Evolutionary conservation across 2,113 vertebrate species (phyloP).

Genomic region (Psittacula cyanocephala): DNA sequence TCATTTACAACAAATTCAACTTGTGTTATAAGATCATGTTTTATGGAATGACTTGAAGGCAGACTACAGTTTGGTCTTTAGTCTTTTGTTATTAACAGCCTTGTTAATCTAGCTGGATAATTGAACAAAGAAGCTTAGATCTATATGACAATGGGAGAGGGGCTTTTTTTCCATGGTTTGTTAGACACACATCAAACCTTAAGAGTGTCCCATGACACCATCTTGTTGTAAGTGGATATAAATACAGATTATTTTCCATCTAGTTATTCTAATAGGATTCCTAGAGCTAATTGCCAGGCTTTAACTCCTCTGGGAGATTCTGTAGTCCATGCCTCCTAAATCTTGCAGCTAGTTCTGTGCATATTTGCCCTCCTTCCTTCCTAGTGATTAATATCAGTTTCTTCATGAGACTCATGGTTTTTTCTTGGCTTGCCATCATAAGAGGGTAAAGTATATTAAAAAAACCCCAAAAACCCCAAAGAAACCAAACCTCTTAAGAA

Average conservation of each 20-base stretch:
- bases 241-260: background rate
- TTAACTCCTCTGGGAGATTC: background rate
- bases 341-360: background rate
- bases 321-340: background rate
- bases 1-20: background rate
- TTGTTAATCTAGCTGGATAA: constrained; percentile 1
- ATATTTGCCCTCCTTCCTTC: background rate
- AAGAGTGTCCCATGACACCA: background rate
- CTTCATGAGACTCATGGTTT: background rate
- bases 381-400: background rate
- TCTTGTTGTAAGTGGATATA: background rate
- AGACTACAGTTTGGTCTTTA: background rate
- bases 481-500: background rate
- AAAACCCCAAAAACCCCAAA: background rate
- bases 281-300: background rate
- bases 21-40: background rate
- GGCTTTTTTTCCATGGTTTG: background rate
- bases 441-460: background rate
- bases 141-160: background rate
- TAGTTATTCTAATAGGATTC: background rate
- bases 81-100: background rate
- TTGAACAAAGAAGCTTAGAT: background rate
- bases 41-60: background rate
- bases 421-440: background rate
- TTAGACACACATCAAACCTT: background rate